phyloP scores from a whole-genome alignment of 1,140 invertebrate species.

The Drosophila pruinosa region DNA sequence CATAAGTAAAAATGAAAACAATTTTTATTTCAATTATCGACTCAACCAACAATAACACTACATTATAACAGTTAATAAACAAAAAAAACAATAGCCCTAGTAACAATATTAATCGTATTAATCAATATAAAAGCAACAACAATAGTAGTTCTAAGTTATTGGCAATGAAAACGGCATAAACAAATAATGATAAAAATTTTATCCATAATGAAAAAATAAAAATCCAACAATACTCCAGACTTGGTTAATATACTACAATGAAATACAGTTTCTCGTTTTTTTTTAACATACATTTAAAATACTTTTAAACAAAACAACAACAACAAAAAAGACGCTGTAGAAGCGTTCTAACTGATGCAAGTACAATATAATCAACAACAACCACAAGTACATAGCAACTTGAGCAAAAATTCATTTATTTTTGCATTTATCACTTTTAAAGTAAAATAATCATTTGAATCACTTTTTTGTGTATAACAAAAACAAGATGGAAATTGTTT shows the following conservation, averaged over 20 bases:
- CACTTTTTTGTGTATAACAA: constrained; percentile 34
- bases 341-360: constrained; percentile 64
- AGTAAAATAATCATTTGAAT: constrained; percentile 10
- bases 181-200: constrained; percentile 16
- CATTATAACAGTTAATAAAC: constrained; percentile 55
- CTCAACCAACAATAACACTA: constrained; percentile 50
- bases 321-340: constrained; percentile 13
- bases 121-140: constrained; percentile 53
- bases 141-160: constrained; percentile 76
- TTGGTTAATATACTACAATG: constrained; percentile 13
- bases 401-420: constrained; percentile 44
- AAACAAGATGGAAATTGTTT: constrained; percentile 36
- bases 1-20: constrained; percentile 47
- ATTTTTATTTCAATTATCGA: constrained; percentile 80
- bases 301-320: constrained; percentile 56
- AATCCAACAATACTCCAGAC: constrained; percentile 10
- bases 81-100: constrained; percentile 69
- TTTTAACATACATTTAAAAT: constrained; percentile 49
- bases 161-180: constrained; percentile 42
- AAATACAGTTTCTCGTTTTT: constrained; percentile 52
- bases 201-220: neutral
- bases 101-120: constrained; percentile 70
- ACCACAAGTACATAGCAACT: constrained; percentile 31
- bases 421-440: constrained; percentile 56
- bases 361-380: constrained; percentile 63